phyloP scores from a whole-genome alignment of 2,113 vertebrate genomes.

The Octodon degus region DNA sequence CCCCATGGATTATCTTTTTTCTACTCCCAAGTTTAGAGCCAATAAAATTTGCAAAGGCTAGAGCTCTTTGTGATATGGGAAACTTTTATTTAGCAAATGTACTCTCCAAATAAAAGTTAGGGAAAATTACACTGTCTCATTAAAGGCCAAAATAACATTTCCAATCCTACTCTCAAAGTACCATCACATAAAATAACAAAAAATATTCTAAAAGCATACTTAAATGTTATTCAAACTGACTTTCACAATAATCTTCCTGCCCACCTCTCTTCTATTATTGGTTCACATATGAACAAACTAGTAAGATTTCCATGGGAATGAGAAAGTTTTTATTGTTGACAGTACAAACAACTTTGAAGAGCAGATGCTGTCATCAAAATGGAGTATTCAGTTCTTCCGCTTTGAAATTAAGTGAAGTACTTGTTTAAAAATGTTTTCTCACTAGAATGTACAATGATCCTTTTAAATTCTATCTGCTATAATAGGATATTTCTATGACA shows the following conservation, averaged over 20 bases:
- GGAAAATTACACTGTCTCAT: conserved; percentile 17
- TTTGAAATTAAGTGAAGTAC: conserved; percentile 82
- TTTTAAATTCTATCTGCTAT: conserved; percentile 82
- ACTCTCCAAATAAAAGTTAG: conserved; percentile 35
- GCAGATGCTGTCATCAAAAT: conserved; percentile 79
- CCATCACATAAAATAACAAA: not conserved
- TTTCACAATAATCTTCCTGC: not conserved
- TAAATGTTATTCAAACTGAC: not conserved
- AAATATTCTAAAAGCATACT: conserved; percentile 25
- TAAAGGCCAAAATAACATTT: conserved; percentile 10
- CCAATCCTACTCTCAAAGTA: not conserved
- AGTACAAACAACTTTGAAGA: conserved; percentile 69
- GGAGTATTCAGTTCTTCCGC: conserved; percentile 61
- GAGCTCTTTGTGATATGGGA: not conserved
- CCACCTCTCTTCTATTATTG: conserved; percentile 16
- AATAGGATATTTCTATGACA: conserved; percentile 83
- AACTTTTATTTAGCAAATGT: conserved; percentile 48
- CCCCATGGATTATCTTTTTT: not conserved
- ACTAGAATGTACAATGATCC: conserved; percentile 84
- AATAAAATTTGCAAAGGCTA: conserved; percentile 31
- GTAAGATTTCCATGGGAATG: conserved; percentile 49
- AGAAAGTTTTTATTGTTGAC: conserved; percentile 74
- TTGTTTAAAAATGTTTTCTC: conserved; percentile 84
- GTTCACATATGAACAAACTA: conserved; percentile 11
- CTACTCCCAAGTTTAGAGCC: not conserved